phyloP scores from a whole-genome alignment of 1,140 invertebrate genomes.

The Bombus huntii region DNA sequence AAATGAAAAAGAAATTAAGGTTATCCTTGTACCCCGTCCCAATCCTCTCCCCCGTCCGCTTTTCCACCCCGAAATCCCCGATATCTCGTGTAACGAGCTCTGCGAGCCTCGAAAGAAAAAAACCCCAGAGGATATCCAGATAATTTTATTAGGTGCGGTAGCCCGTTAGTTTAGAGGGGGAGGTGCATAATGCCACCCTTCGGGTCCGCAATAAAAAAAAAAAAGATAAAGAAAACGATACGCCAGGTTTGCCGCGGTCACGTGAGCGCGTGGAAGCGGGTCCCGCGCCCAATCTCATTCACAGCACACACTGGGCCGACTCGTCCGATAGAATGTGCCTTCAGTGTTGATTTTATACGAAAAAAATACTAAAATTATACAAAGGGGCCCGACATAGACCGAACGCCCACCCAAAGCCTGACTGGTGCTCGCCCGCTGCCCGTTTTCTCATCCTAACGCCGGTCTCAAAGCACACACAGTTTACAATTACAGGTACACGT shows the following conservation, averaged over 20 bases:
- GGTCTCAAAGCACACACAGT: slow-evolving; percentile 37
- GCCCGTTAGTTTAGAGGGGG: slow-evolving; percentile 75
- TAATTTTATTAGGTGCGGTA: slow-evolving; percentile 73
- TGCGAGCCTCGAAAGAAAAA: slow-evolving; percentile 10
- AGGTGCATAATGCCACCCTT: slow-evolving; percentile 79
- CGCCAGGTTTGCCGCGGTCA: slow-evolving; percentile 79
- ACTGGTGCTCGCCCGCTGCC: slow-evolving; percentile 82
- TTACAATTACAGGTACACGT: slow-evolving; percentile 30
- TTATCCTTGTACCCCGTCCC: slow-evolving; percentile 52
- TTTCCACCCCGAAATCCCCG: slow-evolving; percentile 21
- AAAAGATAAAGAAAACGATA: slow-evolving; percentile 68
- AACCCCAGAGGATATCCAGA: slow-evolving; percentile 54
- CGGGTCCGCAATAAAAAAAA: slow-evolving; percentile 75
- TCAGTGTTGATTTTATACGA: slow-evolving; percentile 93
- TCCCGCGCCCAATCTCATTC: slow-evolving; percentile 83
- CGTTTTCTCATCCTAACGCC: slow-evolving; percentile 70
- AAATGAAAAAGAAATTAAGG: slow-evolving; percentile 39
- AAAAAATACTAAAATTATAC: slow-evolving; percentile 88
- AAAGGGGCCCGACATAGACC: slow-evolving; percentile 92
- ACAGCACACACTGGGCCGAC: slow-evolving; percentile 90
- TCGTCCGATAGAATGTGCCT: slow-evolving; percentile 95
- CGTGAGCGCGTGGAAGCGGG: slow-evolving; percentile 74
- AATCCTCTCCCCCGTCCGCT: slow-evolving; percentile 27
- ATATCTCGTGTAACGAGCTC: slow-evolving; percentile 26
- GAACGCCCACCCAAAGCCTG: slow-evolving; percentile 87